Evolutionary conservation across 92 coral and sea anemone species (phyloP).

Genomic region (Metridium senile): DNA sequence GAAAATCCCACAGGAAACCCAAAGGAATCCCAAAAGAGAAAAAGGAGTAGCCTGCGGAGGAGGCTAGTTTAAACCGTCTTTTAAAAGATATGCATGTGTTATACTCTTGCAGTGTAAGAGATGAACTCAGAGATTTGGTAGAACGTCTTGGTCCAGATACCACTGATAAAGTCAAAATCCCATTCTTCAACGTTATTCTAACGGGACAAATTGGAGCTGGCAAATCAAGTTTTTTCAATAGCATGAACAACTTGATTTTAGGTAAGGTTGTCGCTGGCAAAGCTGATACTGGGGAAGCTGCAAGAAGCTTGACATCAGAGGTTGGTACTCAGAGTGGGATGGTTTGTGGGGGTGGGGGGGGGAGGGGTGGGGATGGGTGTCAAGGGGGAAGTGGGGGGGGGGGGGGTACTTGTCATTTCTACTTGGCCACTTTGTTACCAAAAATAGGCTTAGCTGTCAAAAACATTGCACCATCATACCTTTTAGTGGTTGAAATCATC

Average conservation of each 20-base stretch:
- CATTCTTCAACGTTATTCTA: conserved; percentile 23
- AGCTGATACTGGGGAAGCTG: conserved; percentile 32
- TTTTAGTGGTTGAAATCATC: no score
- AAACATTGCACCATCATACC: no score
- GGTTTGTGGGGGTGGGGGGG: no score
- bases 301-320: conserved; percentile 12
- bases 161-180: background rate
- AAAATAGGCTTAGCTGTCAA: no score
- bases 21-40: no score
- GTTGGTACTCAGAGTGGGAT: conserved; percentile 4
- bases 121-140: background rate
- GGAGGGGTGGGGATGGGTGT: no score
- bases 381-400: no score
- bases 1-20: no score
- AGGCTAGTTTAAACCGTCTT: no score
- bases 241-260: background rate
- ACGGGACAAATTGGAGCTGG: conserved; percentile 52
- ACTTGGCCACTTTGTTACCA: no score
- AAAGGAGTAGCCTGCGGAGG: no score
- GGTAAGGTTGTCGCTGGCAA: background rate
- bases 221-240: conserved; percentile 42
- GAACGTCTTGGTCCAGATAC: conserved; percentile 12
- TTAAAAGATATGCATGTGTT: background rate
- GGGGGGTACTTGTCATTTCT: no score
- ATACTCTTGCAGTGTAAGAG: conserved; percentile 2